Evolutionary conservation across 2,888 invertebrate genomes (phyloP).

Genomic region (Drosophila parthenogenetica): DNA sequence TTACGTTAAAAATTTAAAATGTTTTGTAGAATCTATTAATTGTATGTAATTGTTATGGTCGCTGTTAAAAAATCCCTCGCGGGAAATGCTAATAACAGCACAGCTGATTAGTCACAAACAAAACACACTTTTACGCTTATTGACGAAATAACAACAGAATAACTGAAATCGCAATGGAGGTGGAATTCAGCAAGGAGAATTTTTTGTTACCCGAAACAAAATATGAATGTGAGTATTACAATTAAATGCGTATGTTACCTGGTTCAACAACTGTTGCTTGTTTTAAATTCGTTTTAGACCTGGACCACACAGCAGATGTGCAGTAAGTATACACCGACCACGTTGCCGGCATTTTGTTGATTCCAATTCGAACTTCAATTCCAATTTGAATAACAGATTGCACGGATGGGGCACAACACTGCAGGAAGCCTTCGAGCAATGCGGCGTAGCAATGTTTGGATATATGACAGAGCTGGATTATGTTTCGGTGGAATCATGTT

Average conservation of each 20-base stretch:
- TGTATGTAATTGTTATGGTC: not conserved
- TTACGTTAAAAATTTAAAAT: too few relatives aligned
- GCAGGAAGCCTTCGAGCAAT: slow-evolving; percentile 97
- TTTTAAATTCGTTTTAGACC: slow-evolving; percentile 87
- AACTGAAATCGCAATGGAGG: slow-evolving; percentile 80
- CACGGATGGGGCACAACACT: slow-evolving; percentile 96
- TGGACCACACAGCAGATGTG: slow-evolving; percentile 99
- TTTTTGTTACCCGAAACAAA: slow-evolving; percentile 88
- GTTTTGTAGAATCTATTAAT: too few relatives aligned
- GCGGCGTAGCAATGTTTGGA: slow-evolving; percentile 97
- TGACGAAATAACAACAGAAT: slow-evolving; percentile 40
- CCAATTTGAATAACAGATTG: slow-evolving; percentile 86
- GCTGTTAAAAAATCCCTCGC: slow-evolving; percentile 25
- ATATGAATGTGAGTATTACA: slow-evolving; percentile 91
- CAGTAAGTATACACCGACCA: slow-evolving; percentile 90
- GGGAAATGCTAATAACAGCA: slow-evolving; percentile 14
- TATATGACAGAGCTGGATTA: slow-evolving; percentile 97
- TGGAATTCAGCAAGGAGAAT: slow-evolving; percentile 87
- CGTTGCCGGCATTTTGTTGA: not conserved
- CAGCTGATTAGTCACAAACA: slow-evolving; percentile 39
- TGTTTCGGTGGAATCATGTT: slow-evolving; percentile 92
- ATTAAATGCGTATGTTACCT: not conserved
- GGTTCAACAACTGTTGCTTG: slow-evolving; percentile 10
- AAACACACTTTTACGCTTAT: slow-evolving; percentile 1
- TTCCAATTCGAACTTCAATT: not conserved